Evolutionary conservation across 1,140 invertebrate species (phyloP), one percentile per base, ranked within the genome.

Genomic region (Helicoverpa zea): DNA sequence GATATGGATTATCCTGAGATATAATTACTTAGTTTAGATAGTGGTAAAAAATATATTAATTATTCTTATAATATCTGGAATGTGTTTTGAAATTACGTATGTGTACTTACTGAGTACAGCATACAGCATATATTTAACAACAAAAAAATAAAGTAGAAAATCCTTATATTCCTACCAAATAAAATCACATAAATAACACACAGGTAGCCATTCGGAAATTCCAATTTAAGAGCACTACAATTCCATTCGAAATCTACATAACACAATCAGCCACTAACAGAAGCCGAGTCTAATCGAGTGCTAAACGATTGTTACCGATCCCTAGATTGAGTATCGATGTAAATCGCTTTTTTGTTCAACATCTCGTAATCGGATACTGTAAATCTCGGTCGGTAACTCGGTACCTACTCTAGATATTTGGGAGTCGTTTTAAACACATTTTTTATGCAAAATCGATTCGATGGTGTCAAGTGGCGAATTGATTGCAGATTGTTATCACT

Each of bases 271-370:
- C n/a, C 18, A 14, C 35, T 16, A 9, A 7, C 29, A 51, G 43
- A 47, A 51, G n/a, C 64, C 47, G 43, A 43, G 30, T 51, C 43
- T 49, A 68, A 68, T 68, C 43, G 64, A 68, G 2, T 47, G 47
- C 47, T 68, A 68, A 68, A 68, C 64, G 64, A 68, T 68, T 68
- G 64, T 68, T 68, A 51, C 64, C 64, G 64, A 68, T 68, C 64
- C 30, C 63, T 4, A 51, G 47, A 49, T 51, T 51, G 47, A 68
- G 64, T 68, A 68, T 68, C 64, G 64, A 68, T 51, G 51, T 51
- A 68, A 51, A 68, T 51, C 47, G 64, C 10, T 51, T 18, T 43
- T 68, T 68, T 68, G 51, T 68, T 68, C 16, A 16, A 51, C 64
- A 68, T 51, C 64, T 16, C 47, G 43, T 68, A 23, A 68, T 68